phyloP scores from a whole-genome alignment of 2,113 vertebrate species.

The Spea bombifrons region DNA sequence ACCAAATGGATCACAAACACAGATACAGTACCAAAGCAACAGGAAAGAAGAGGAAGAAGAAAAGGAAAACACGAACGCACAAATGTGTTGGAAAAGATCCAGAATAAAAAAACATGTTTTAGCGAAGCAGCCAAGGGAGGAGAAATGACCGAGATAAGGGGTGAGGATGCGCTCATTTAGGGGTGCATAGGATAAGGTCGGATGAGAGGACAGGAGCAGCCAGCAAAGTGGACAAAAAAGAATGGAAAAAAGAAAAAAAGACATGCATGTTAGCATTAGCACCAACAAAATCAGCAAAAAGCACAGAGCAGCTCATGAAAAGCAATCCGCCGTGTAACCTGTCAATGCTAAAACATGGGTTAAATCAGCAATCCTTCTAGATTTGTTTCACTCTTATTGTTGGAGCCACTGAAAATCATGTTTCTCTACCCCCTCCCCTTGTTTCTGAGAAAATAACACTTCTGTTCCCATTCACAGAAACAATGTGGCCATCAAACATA shows the following conservation, averaged over 20 bases:
- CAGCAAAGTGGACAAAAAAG: conserved; percentile 24
- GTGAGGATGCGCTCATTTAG: conserved; percentile 3
- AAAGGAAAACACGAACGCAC: background rate
- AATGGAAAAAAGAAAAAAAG: conserved; percentile 42
- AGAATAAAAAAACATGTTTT: conserved; percentile 6
- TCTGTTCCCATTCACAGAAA: background rate
- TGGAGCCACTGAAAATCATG: background rate
- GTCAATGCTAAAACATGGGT: background rate
- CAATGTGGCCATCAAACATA: background rate
- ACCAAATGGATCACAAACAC: conserved; percentile 51
- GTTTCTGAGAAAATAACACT: background rate
- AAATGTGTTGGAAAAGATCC: conserved; percentile 13
- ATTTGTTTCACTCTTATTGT: background rate
- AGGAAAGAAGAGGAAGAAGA: conserved; percentile 14
- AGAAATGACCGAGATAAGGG: background rate
- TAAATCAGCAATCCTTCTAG: conserved; percentile 22
- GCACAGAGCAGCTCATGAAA: conserved; percentile 22
- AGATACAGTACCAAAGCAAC: conserved; percentile 12
- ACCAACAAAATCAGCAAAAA: conserved; percentile 25
- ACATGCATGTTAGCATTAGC: conserved; percentile 43
- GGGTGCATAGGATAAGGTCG: conserved; percentile 19
- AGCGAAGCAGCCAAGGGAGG: conserved; percentile 45
- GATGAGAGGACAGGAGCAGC: conserved; percentile 32
- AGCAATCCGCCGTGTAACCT: background rate
- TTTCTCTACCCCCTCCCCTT: background rate